Evolutionary conservation across 2,113 vertebrate species (phyloP).

Genomic region (Colossoma macropomum): DNA sequence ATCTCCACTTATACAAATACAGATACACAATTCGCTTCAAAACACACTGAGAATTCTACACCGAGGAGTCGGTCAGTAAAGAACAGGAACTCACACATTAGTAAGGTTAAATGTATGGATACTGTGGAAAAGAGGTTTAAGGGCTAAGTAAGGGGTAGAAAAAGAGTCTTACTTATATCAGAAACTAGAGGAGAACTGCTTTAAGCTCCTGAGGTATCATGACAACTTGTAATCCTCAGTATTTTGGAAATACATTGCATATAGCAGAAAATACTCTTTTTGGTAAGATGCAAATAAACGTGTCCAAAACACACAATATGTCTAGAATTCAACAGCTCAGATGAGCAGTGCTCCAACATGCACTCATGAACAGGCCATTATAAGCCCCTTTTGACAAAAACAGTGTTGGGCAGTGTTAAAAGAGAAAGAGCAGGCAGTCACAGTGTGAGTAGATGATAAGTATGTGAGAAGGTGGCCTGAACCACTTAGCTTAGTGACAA

Average conservation of each 20-base stretch:
- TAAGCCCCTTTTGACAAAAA: background rate
- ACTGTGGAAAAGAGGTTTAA: slow-evolving; percentile 21
- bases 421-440: background rate
- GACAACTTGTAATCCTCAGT: slow-evolving; percentile 48
- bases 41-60: slow-evolving; percentile 6
- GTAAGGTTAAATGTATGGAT: slow-evolving; percentile 32
- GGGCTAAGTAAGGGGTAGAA: slow-evolving; percentile 14
- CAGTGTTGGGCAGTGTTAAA: background rate
- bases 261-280: slow-evolving; percentile 35
- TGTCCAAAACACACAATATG: background rate
- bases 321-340: background rate
- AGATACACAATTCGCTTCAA: slow-evolving; percentile 11
- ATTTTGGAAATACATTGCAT: slow-evolving; percentile 19
- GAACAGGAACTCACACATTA: background rate
- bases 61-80: background rate
- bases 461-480: background rate
- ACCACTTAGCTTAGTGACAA: slow-evolving; percentile 24
- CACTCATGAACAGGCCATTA: background rate
- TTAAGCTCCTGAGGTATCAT: slow-evolving; percentile 50
- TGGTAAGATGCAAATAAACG: slow-evolving; percentile 23
- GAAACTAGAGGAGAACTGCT: slow-evolving; percentile 32
- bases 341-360: background rate
- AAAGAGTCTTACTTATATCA: slow-evolving; percentile 5
- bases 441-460: background rate
- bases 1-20: slow-evolving; percentile 34